Percentiles rank a stretch among this genome's conserved stretches.
Evolutionary conservation across 2,797 vertebrate genomes (phyloP).

Genomic region (Sebastes diploproa): DNA sequence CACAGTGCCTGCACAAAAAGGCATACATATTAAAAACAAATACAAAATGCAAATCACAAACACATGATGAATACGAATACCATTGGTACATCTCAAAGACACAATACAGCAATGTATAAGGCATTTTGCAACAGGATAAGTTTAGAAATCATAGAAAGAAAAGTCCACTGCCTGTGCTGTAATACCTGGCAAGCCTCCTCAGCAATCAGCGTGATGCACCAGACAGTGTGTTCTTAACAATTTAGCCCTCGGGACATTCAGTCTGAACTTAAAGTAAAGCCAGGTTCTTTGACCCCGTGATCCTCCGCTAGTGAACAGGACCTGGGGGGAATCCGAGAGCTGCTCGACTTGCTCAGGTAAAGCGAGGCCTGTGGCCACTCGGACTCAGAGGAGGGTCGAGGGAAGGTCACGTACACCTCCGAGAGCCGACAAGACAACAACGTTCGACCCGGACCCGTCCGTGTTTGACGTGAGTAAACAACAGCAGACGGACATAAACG

Average conservation of each 20-base stretch:
- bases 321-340: slow-evolving; percentile 38
- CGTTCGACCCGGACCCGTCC: neutral
- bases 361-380: slow-evolving; percentile 10
- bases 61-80: neutral
- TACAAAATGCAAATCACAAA: slow-evolving; percentile 11
- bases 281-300: slow-evolving; percentile 51
- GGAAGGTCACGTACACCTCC: slow-evolving; percentile 51
- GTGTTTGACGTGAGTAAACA: slow-evolving; percentile 63
- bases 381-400: slow-evolving; percentile 32
- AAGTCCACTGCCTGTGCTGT: neutral
- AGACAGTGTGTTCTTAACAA: slow-evolving; percentile 22
- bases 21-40: neutral
- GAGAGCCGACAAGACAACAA: slow-evolving; percentile 44
- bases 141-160: neutral
- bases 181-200: slow-evolving; percentile 6
- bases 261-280: slow-evolving; percentile 45
- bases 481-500: slow-evolving; percentile 50
- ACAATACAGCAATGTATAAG: neutral
- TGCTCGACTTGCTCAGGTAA: slow-evolving; percentile 34
- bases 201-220: neutral
- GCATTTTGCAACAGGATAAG: neutral
- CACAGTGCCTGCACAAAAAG: neutral
- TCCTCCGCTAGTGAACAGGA: slow-evolving; percentile 24
- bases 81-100: neutral
- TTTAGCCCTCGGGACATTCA: slow-evolving; percentile 16